Evolutionary conservation across 2,888 invertebrate species (phyloP), one percentile per base, ranked within the genome.

Genomic region (Agapetus fuscipes): DNA sequence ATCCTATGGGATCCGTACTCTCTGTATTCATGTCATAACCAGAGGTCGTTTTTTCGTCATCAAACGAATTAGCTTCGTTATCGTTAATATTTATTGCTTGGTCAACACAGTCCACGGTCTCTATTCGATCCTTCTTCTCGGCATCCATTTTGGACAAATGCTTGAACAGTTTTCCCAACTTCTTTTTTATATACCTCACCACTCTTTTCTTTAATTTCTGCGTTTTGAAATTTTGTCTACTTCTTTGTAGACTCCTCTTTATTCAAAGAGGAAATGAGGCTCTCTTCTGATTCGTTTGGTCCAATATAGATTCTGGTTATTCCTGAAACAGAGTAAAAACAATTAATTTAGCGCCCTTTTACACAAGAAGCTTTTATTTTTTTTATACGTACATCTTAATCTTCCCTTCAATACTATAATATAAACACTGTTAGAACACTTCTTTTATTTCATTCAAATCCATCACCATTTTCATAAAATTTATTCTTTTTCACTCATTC

Each of bases 21-120:
- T 40, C 43, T 14, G 26, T 29, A 24, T 37, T 24, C 28, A 30
- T 14, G 25, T 29, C 35, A 12, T 39, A 64, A 60, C 61, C 61
- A 66, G 68, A 61, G 67, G 67, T 69, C 67, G 67, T 63, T 58
- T 59, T 63, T 61, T 66, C 66, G 65, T 66, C 66, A 53, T 67
- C 65, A 66, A 69, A 62, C 69, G 68, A n/a, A n/a, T n/a, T 64
- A 6, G 9, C 4, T 39, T 43, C 32, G 36, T 43, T 38, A 34
- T 39, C 37, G 34, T 37, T 32, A 35, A 17, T 16, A 20, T 14
- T 16, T 39, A 30, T 10, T 17, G 11, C 51, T 51, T 48, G 52
- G 62, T 64, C 43, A 65, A 55, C 66, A 61, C 50, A 61, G 68
- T 60, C 69, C 64, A 66, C 70, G 70, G 67, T 69, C 66, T 62